Evolutionary conservation across 2,113 vertebrate genomes (phyloP), one percentile per base, ranked within the genome.

Genomic region (Camelus bactrianus): DNA sequence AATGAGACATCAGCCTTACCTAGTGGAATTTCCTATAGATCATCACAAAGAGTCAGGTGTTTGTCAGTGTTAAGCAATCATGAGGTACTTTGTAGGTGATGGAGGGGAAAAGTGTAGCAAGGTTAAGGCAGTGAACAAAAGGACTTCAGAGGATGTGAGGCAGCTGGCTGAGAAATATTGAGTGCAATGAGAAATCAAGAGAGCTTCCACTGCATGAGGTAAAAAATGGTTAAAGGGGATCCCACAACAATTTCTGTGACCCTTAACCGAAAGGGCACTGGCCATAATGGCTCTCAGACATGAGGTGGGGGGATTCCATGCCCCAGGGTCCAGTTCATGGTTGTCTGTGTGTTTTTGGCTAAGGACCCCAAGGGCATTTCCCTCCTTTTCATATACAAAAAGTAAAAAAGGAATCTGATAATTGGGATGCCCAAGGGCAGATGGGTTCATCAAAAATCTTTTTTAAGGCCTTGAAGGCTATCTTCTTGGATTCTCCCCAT

Each of bases 221-320:
- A n/a, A 54, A 77, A 48, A 77, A 54, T 14, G 50, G 19, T 77
- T 54, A 54, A 77, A 50, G 20, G 75, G 48, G 50, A 77, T 54
- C 75, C 3, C 30, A 77, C 38, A 50, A 50, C 32, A 38, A 16
- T 54, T 79, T 79, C 20, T 5, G 76, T 79, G 76, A 56, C 7
- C 32, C 2, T 56, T 79, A 52, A 26, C n/a, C 52, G 5, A 6
- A 56, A 79, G 76, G 4, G n/a, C n/a, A 56, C 20, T 9, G 22
- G 22, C 13, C 32, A 26, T 16, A 56, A 16, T 38, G 52, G 52
- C 52, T 79, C 4, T 56, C 35, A 56, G 52, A 5, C 3, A 77
- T 26, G n/a, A 0, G 0, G 32, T 1, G 12, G 0, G 50, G 3
- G 12, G 26, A 2, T 77, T 79, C 14, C 52, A 14, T 56, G 52